These are phyloP conservation scores for Mythimna lalbum DNA, from an alignment of 2,888 invertebrate genomes.

Conservation along the genomic window DNA sequence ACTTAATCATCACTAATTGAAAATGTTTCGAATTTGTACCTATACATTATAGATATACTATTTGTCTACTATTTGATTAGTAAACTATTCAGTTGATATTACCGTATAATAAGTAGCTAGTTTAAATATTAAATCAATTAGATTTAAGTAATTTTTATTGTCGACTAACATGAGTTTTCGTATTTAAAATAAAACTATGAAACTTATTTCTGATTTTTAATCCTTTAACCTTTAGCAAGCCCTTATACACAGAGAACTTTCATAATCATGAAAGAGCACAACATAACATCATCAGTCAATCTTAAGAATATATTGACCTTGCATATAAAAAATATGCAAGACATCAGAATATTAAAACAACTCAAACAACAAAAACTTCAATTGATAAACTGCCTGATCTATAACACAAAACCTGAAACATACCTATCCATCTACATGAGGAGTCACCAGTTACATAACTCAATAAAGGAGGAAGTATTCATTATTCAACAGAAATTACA, in stretches of 20 bases:
- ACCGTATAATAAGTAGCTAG: conserved; percentile 78
- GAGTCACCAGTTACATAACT: background rate
- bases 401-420: background rate
- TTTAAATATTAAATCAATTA: conserved; percentile 81
- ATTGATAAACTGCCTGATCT: background rate
- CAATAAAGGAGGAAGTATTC: background rate
- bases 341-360: background rate
- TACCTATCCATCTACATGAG: background rate
- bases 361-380: too few relatives aligned
- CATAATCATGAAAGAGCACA: background rate
- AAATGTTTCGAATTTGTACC: conserved; percentile 79
- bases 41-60: conserved; percentile 69
- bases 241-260: background rate
- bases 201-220: conserved; percentile 54
- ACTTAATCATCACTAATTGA: conserved; percentile 65
- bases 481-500: background rate
- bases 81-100: conserved; percentile 75
- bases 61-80: conserved; percentile 74
- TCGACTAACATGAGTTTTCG: conserved; percentile 77
- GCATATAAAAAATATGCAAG: background rate
- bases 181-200: conserved; percentile 77
- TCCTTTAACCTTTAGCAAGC: conserved; percentile 18
- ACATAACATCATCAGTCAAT: background rate
- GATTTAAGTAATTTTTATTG: conserved; percentile 83
- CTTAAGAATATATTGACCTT: background rate